phyloP scores from a whole-genome alignment of 2,797 vertebrate species.

The Synanceia verrucosa region DNA sequence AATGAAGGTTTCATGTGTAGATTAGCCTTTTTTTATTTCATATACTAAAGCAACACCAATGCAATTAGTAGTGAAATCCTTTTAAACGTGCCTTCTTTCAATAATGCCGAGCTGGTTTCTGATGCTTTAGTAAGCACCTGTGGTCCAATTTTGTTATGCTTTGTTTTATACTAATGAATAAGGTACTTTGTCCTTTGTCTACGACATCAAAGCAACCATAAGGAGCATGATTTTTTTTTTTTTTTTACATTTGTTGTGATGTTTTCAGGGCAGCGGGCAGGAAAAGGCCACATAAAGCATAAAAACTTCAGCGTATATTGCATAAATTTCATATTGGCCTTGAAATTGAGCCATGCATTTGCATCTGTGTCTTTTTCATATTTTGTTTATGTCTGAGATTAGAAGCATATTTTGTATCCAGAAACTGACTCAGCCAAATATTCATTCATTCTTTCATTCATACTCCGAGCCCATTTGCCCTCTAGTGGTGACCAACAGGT shows the following conservation, averaged over 20 bases:
- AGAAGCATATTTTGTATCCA: not conserved
- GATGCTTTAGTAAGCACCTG: conserved; percentile 8
- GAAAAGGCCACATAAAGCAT: not conserved
- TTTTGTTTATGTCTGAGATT: conserved; percentile 6
- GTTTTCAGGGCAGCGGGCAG: conserved; percentile 9
- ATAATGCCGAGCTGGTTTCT: not conserved
- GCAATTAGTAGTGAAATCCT: conserved; percentile 19
- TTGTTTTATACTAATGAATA: conserved; percentile 9
- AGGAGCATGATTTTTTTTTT: too few species aligned
- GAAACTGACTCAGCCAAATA: not conserved
- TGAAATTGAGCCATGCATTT: not conserved
- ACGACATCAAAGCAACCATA: not conserved
- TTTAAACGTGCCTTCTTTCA: conserved; percentile 11
- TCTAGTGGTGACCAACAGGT: not conserved
- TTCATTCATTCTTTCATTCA: not conserved
- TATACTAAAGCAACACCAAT: conserved; percentile 17
- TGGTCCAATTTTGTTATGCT: not conserved
- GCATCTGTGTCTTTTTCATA: not conserved
- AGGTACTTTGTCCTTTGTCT: conserved; percentile 20
- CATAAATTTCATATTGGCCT: not conserved
- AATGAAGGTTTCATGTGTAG: conserved; percentile 4
- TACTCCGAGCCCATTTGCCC: not conserved
- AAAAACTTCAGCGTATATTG: not conserved
- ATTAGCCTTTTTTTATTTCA: conserved; percentile 10
- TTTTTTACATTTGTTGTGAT: not conserved